Base-by-base conservation (phyloP, 2,113 vertebrate species). In the Prolemur simus region DNA sequence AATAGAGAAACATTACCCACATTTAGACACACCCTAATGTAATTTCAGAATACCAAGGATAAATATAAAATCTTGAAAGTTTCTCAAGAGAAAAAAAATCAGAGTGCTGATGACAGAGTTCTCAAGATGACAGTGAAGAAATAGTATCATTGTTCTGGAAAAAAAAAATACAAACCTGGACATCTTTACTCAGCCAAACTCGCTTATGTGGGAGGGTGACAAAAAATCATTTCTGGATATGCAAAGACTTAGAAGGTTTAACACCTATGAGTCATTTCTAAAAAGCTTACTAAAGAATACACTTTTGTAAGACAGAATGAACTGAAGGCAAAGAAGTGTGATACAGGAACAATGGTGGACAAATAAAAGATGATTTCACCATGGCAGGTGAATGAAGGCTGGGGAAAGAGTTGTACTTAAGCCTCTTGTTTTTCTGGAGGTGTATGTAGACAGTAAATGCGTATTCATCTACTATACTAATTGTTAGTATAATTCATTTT, bases 1-100 rank as follows among this genome's bases (percentile, higher is more conserved):
- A 96, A 49, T 54, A 96, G 76, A 80, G 95, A 89, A 95, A 27
- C 37, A 45, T 58, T 83, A 77, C 45, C n/a, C 25, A 92, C 60
- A 21, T 82, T 68, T 64, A 86, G 42, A 76, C 4, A 83, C 3
- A 95, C 18, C 2, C 7, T 37, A 64, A 73, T n/a, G 37, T 73
- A 56, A 93, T 47, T 78, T 95, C 29, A 96, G 66, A 69, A 83
- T 45, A 14, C 13, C 32, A 93, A 88, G 52, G 23, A 47, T 69
- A 89, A 89, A 73, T 52, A 74, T 37, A 92, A 91, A 91, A 86
- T 95, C 29, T 13, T 88, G 49, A 87, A 85, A 12, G 34, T 94
- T 83, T 93, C 84, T 78, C 84, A 92, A 68, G 73, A 86, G 66
- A 76, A 85, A 82, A 83, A 91, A 85, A 91, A 49, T 69, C 7